Base-by-base conservation (phyloP, 2,797 vertebrate genomes). In the Graptemys geographica region DNA sequence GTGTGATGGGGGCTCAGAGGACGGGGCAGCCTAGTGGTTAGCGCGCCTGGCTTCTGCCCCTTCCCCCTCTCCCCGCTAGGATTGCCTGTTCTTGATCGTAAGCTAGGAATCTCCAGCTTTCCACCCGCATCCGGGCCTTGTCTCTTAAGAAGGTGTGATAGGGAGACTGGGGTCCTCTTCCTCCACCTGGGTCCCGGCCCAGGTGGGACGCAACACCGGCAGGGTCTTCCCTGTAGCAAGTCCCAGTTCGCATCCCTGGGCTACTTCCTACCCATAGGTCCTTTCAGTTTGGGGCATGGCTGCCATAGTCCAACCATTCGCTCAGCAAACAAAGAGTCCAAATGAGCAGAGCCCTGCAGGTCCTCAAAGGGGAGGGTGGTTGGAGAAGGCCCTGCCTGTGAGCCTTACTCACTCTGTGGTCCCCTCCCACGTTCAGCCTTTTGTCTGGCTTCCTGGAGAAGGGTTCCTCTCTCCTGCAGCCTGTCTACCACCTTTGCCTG, bases 21-120 rank as follows among this genome's bases (percentile, higher is more conserved):
- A 33, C 62, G 37, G 18, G 16, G 4, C 31, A 18, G 13, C 15
- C 31, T 37, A n/a, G 18, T 37, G 33, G 33, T n/a, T 21, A 69
- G 33, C 33, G 8, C 2, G 1, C 33, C 62, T 19, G 33, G 21
- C 8, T 69, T 69, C 16, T 69, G 28, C 13, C 31, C 33, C 5
- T 1, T 0, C 18, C 88, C 41, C 53, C 33, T 41, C 28, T 19
- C n/a, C 28, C 44, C 37, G 28, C 0, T 21, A 21, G 27, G 81
- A 15, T 16, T n/a, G 59, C 31, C 59, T 65, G 33, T 69, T 21
- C 33, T n/a, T 69, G 62, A n/a, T 16, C 16, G 8, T n/a, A n/a
- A 69, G 16, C 16, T 8, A 18, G 62, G 16, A 69, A n/a, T 37
- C 8, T 69, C 33, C 62, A 37, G 33, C 33, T 69, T 37, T 21